Percentiles rank a stretch among this genome's conserved stretches.
These are phyloP conservation scores for Drosophila anomelani DNA, from an alignment of 2,888 invertebrate genomes.

Conservation along the genomic window DNA sequence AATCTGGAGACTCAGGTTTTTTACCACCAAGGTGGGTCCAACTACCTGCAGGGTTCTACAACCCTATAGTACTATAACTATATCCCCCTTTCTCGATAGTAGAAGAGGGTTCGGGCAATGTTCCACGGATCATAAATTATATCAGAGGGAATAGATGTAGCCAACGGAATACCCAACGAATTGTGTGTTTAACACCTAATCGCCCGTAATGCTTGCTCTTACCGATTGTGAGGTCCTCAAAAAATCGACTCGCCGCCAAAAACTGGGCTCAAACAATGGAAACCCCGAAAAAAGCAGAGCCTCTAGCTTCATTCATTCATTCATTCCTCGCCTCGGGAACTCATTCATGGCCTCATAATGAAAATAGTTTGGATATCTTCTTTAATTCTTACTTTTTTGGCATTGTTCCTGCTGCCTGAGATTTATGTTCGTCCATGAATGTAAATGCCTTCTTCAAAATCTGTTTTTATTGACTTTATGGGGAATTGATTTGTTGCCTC, in stretches of 20 bases:
- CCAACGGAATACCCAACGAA: constrained; percentile 52
- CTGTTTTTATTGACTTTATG: constrained; percentile 72
- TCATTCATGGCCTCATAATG: constrained; percentile 66
- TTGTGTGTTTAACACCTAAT: constrained; percentile 68
- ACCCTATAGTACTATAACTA: constrained; percentile 36
- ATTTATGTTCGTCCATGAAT: constrained; percentile 77
- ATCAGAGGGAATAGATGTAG: constrained; percentile 23
- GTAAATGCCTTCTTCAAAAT: constrained; percentile 74
- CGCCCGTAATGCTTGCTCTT: constrained; percentile 52
- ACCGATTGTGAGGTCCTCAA: constrained; percentile 73
- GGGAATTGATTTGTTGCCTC: constrained; percentile 72
- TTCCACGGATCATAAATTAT: constrained; percentile 60
- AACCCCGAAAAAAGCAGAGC: constrained; percentile 17
- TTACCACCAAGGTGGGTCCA: constrained; percentile 62
- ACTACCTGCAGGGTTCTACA: constrained; percentile 40
- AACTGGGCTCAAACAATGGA: constrained; percentile 23
- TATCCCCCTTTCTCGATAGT: constrained; percentile 14
- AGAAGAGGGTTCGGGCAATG: constrained; percentile 22
- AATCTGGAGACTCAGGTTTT: constrained; percentile 13
- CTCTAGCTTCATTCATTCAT: constrained; percentile 49
- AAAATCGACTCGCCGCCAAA: constrained; percentile 41
- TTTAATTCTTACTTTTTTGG: constrained; percentile 42
- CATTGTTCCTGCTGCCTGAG: constrained; percentile 53
- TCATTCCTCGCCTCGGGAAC: constrained; percentile 35
- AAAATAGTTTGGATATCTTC: constrained; percentile 62